These are phyloP conservation scores for Elmis aenea DNA, from an alignment of 2,888 invertebrate genomes.

Conservation along the genomic window DNA sequence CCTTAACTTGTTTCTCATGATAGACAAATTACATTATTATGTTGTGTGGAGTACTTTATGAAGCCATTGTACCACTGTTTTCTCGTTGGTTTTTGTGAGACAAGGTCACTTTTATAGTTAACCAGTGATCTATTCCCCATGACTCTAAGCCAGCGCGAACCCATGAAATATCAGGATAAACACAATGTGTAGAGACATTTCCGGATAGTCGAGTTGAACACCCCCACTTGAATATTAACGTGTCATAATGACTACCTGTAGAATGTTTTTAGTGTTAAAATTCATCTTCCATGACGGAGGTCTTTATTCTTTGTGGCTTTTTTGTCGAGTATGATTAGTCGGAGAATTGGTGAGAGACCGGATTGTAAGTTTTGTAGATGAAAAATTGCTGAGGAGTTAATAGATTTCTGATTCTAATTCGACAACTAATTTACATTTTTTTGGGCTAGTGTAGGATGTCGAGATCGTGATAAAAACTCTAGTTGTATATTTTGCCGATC, in stretches of 20 bases:
- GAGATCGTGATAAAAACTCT: too few species aligned
- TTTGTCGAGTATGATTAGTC: too few species aligned
- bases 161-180: constrained; percentile 16
- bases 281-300: constrained; percentile 27
- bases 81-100: constrained; percentile 28
- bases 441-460: too few species aligned
- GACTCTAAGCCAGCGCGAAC: constrained; percentile 2
- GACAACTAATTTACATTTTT: too few species aligned
- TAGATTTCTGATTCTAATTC: too few species aligned
- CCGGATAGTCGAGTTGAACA: constrained; percentile 29
- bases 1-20: too few species aligned
- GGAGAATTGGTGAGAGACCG: too few species aligned
- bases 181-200: constrained; percentile 27
- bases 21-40: constrained; percentile 22
- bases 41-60: too few species aligned
- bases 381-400: too few species aligned
- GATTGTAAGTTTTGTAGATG: too few species aligned
- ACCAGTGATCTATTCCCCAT: constrained; percentile 20
- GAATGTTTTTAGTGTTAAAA: constrained; percentile 21
- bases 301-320: constrained; percentile 18
- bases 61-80: constrained; percentile 28
- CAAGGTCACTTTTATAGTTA: constrained; percentile 31
- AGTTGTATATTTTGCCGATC: too few species aligned
- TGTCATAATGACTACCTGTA: constrained; percentile 31
- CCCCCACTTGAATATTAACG: constrained; percentile 29